Evolutionary conservation across 2,888 invertebrate species (phyloP), one percentile per base, ranked within the genome.

Genomic region (Labia minor): DNA sequence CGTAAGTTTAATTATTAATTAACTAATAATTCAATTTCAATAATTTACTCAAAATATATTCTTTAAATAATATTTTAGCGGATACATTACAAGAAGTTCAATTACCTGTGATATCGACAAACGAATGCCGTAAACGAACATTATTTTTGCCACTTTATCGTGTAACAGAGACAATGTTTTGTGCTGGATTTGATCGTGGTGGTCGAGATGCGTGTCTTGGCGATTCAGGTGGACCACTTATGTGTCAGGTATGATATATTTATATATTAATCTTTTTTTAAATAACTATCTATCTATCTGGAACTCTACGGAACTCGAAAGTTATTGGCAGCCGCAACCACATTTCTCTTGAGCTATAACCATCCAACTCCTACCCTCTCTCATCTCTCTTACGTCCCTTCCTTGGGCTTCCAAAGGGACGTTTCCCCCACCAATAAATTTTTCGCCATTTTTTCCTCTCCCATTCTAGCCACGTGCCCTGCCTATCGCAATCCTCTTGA

Each of bases 31-130:
- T 33, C n/a, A n/a, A n/a, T n/a, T n/a, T n/a, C n/a, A n/a, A n/a
- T n/a, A n/a, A n/a, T n/a, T n/a, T n/a, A n/a, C n/a, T n/a, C n/a
- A n/a, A n/a, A n/a, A n/a, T n/a, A n/a, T n/a, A n/a, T n/a, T n/a
- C n/a, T n/a, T n/a, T n/a, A n/a, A n/a, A n/a, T n/a, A n/a, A n/a
- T 37, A 61, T 74, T 76, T 62, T 77, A 90, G 90, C 90, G 73
- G 90, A 90, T 75, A 90, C 89, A 0, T 78, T 90, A 1, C 90
- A 90, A 81, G 90, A 90, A 77, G 90, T 90, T 49, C 86, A 89
- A 75, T 79, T 90, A 72, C 90, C 90, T 6, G 82, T 90, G 67
- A 89, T 90, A 71, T 88, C 89, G 67, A 89, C 89, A 3, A 82
- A 83, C 65, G 89, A 90, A 74, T 90, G 90, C 73, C 82, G 88